Conservation (phyloP, 2,888 invertebrate genomes). For the Osedax fenrisi region DNA sequence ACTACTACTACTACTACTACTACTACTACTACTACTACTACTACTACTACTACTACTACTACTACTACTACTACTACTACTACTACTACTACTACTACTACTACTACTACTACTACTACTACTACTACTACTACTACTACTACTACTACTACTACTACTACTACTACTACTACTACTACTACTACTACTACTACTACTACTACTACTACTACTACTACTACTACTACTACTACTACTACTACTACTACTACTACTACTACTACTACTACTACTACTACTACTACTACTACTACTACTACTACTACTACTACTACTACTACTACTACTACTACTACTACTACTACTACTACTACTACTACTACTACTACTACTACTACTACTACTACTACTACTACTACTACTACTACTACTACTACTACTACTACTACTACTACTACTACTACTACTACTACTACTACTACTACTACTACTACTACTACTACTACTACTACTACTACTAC, state of each 20-base stretch:
- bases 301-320: not conserved
- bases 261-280: slow-evolving; percentile 7
- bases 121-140: slow-evolving; percentile 10
- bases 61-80: not conserved
- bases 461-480: slow-evolving; percentile 17
- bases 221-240: slow-evolving; percentile 10
- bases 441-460: slow-evolving; percentile 17
- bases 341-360: not conserved
- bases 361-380: slow-evolving; percentile 14
- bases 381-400: slow-evolving; percentile 14
- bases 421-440: slow-evolving; percentile 19
- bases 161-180: slow-evolving; percentile 10
- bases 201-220: slow-evolving; percentile 10
- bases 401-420: slow-evolving; percentile 19
- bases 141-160: slow-evolving; percentile 4
- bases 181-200: slow-evolving; percentile 10
- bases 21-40: slow-evolving; percentile 4
- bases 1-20: slow-evolving; percentile 7
- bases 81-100: slow-evolving; percentile 7
- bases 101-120: slow-evolving; percentile 6
- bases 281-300: slow-evolving; percentile 10
- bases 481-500: slow-evolving; percentile 19
- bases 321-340: not conserved
- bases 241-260: not conserved
- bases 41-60: slow-evolving; percentile 7